Base-by-base conservation (phyloP, 1,140 invertebrate species). In the Manduca sexta region DNA sequence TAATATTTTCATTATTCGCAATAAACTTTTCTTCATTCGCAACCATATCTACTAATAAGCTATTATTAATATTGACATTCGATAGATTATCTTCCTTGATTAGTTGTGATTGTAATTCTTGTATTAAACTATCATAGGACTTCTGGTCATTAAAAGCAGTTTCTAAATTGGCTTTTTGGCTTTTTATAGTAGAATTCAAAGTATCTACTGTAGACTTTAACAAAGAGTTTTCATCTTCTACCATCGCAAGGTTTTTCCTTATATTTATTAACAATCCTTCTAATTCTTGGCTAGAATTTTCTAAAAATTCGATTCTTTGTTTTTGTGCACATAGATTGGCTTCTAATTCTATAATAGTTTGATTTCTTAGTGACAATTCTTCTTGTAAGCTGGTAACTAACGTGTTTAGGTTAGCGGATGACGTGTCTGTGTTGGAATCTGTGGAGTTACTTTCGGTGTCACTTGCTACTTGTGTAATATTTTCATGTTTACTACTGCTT, bases 1-100 rank as follows among this genome's bases (percentile, higher is more conserved):
- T 69, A 34, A 84, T 68, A 50, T 84, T 82, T 54, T 82, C 78
- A 51, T 79, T 79, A 56, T 74, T 84, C n/a, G 75, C 64, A 34
- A 76, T 63, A 46, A 77, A 63, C 11, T 65, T 62, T 53, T 77
- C 65, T 64, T 84, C 81, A 45, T 69, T 76, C 8, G 49, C 49
- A 33, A 81, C 60, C 64, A 84, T 70, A 21, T 38, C 52, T 50
- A 75, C 64, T 35, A 82, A 37, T 33, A 63, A 41, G 34, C 11
- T 53, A 11, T 75, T 69, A 46, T 54, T 56, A 21, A 74, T 39
- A 33, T 49, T 52, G 6, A 67, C 6, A 15, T 40, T 51, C 8
- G 38, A 17, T 33, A 55, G 33, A 31, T 45, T 64, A 18, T 70
- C 62, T 52, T 71, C 66, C 16, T 64, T 45, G 26, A 35, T 45